Evolutionary conservation across 2,113 vertebrate genomes (phyloP), one percentile per base, ranked within the genome.

Genomic region (Petroica traversi): DNA sequence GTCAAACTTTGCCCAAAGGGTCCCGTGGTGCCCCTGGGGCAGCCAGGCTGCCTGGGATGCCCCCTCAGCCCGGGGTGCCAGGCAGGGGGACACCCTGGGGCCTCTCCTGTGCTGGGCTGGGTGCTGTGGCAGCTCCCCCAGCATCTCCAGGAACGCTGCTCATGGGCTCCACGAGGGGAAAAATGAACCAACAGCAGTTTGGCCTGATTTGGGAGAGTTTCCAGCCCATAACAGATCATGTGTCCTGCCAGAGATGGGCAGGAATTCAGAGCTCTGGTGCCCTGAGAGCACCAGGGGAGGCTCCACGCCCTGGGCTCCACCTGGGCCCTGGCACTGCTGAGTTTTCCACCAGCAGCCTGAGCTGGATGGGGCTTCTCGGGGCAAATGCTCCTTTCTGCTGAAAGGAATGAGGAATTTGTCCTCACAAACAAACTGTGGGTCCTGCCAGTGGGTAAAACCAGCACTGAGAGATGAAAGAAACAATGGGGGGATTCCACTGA

Each of bases 121-220:
- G 46, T 19, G 48, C 74, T 63, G n/a, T 46, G 82, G 74, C 78
- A 59, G 25, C 51, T 29, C 26, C 26, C 31, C 67, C 59, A 2
- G 34, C 29, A 15, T 41, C 77, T 62, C 73, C 4, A 11, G 64
- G 23, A 85, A 12, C 0, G 0, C 29, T 6, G 11, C 48, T 77
- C 6, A 34, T 16, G 43, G 49, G 11, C 25, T 72, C 41, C 4
- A 8, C 14, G 4, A n/a, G n/a, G n/a, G n/a, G n/a, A n/a, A n/a
- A n/a, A n/a, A n/a, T n/a, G n/a, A n/a, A n/a, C n/a, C n/a, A n/a
- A n/a, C n/a, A n/a, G n/a, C 48, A 68, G 52, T 29, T 88, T 92
- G 51, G 73, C 80, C 77, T 84, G 87, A 87, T 85, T 91, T 82
- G 93, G 94, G 69, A 12, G 62, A 63, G 66, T 82, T 93, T 57